Evolutionary conservation across 2,888 invertebrate genomes (phyloP), one percentile per base, ranked within the genome.

Genomic region (Odontomyia ornata): DNA sequence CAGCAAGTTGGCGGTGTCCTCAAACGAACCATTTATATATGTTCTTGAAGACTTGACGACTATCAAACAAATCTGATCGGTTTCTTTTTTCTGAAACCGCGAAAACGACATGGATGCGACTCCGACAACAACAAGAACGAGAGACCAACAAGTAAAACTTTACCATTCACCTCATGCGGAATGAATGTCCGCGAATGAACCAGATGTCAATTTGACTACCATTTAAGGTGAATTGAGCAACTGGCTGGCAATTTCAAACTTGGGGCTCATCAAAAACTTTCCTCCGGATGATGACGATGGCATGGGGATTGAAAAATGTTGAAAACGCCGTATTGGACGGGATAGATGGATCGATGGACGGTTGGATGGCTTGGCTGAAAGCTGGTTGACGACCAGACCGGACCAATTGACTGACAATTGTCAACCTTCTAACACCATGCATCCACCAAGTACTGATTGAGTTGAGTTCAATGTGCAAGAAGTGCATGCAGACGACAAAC

Each of bases 201-300:
- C 73, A 73, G 73, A 73, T 73, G 73, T 60, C 73, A 73, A 73
- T 73, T 73, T 30, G 60, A 57, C 73, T 73, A 73, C 73, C 73
- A 36, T 73, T 73, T 73, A 73, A 57, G 73, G 73, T 36, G 60
- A 57, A 52, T 73, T 60, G 21, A 57, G 73, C 36, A 73, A 73
- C 73, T 60, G 73, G 73, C 73, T 60, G 73, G 73, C 60, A 57
- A 57, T 60, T 60, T 73, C 46, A 25, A 28, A 21, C 47, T 21
- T n/a, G n/a, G n/a, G 18, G 57, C 72, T 72, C 73, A 36, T 73
- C 73, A 60, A 67, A 67, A 36, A 60, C 73, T 57, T 60, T 73
- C 23, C 36, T n/a, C 36, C 23, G 15, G 21, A 43, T n/a, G n/a
- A n/a, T n/a, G n/a, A n/a, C n/a, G n/a, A n/a, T 18, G 15, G 47